Conservation (phyloP, 2,797 vertebrate species). For the Coluber constrictor region DNA sequence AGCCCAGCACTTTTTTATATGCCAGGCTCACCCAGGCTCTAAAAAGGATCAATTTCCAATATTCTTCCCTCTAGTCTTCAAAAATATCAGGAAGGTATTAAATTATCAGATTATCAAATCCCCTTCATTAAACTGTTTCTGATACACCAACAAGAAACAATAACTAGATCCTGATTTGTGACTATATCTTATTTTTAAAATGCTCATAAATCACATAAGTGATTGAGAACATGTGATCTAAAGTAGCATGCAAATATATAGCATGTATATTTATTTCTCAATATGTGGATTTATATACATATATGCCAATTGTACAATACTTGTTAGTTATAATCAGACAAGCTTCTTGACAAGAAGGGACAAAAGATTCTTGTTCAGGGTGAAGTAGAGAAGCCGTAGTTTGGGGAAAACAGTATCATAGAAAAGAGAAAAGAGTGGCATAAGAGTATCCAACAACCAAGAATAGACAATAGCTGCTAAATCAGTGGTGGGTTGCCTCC, state of each 20-base stretch:
- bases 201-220: background rate
- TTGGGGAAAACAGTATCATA: no score
- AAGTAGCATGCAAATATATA: background rate
- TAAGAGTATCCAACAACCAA: slow-evolving; percentile 29
- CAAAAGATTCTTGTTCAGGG: background rate
- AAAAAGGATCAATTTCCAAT: background rate
- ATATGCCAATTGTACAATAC: background rate
- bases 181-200: background rate
- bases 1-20: background rate
- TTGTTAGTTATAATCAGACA: background rate
- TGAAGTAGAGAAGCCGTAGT: background rate
- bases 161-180: background rate
- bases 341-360: background rate
- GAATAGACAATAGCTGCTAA: slow-evolving; percentile 28
- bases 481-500: no score
- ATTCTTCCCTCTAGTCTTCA: background rate
- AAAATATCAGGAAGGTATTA: background rate
- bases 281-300: background rate
- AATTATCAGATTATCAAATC: background rate
- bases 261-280: background rate
- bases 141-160: background rate
- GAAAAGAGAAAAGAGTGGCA: slow-evolving; percentile 2
- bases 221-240: background rate
- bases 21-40: background rate
- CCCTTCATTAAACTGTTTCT: background rate